phyloP scores from a whole-genome alignment of 1,140 invertebrate genomes.

The Diabrotica virgifera region DNA sequence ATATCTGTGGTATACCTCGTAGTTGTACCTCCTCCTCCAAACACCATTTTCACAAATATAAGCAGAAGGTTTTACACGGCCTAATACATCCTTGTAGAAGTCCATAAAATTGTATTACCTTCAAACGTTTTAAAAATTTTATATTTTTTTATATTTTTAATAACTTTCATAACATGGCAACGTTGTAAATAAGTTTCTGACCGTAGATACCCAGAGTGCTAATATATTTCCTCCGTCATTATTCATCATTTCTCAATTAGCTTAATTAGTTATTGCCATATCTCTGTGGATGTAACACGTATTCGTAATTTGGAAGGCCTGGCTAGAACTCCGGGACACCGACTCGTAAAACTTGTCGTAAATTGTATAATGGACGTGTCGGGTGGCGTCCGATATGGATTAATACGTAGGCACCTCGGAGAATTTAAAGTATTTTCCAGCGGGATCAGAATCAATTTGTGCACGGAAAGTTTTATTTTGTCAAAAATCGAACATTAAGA shows the following conservation, averaged over 20 bases:
- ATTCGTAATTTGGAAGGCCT: constrained; percentile 26
- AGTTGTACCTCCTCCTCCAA: too few relatives aligned
- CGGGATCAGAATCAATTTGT: too few relatives aligned
- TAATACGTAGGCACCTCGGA: not conserved
- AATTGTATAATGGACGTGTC: constrained; percentile 7
- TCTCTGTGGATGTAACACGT: constrained; percentile 25
- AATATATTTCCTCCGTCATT: constrained; percentile 18
- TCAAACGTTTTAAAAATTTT: too few relatives aligned
- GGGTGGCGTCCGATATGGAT: constrained; percentile 1
- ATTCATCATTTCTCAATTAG: constrained; percentile 31
- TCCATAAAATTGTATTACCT: too few relatives aligned
- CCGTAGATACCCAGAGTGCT: not conserved
- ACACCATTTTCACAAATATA: too few relatives aligned
- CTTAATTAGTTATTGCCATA: constrained; percentile 27
- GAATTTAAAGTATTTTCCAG: too few relatives aligned
- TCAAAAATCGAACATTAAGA: too few relatives aligned
- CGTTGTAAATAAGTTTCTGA: not conserved
- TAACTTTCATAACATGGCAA: not conserved
- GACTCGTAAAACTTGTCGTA: constrained; percentile 15
- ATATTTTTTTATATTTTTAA: too few relatives aligned
- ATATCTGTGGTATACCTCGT: too few relatives aligned
- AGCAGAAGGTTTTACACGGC: too few relatives aligned
- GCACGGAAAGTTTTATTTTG: too few relatives aligned
- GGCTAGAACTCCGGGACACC: constrained; percentile 14
- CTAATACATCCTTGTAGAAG: too few relatives aligned